Base-by-base conservation (phyloP, 2,888 invertebrate genomes). In the Dendrolimus houi region DNA sequence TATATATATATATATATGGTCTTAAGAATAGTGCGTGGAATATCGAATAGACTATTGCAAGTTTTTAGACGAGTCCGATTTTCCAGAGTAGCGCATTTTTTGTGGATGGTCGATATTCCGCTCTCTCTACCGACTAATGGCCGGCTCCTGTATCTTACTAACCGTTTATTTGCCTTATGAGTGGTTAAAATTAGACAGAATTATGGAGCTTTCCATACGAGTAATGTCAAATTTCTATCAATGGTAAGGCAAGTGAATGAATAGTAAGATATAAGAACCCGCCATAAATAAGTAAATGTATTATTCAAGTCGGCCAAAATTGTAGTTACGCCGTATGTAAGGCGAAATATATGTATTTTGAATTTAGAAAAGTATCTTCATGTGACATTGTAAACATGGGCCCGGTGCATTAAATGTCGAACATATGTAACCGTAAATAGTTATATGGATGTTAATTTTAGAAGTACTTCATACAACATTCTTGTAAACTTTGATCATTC, bases 301-400 rank as follows among this genome's bases (percentile, higher is more conserved):
- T 81, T 82, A 85, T 85, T 87, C 87, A 76, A 74, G 81, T 81
- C 78, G 85, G 86, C 86, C 86, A 87, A 87, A 87, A 83, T 83
- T 83, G 77, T 84, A 85, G 79, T 82, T 70, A 82, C 81, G 83
- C 82, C 77, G 68, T 75, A 70, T 73, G 74, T 72, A 69, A 74
- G 77, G 82, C 79, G 81, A 81, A 79, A 82, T 83, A 83, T 85
- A 72, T 29, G 29, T 29, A 29, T 29, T 29, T 29, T 29, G 29
- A 29, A 81, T 86, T 85, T 82, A 79, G 80, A 6, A 29, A 29
- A 29, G 6, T 29, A 29, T 29, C 65, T 65, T 66, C 66, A 62
- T 70, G 74, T 75, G 71, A 70, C 67, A 72, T 68, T 70, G 69
- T 66, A 66, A 69, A 75, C 79, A 79, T 75, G 83, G 83, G 80